Percentiles rank a stretch among this genome's conserved stretches.
Evolutionary conservation across 2,113 vertebrate species (phyloP).

Genomic region (Aptenodytes patagonicus): DNA sequence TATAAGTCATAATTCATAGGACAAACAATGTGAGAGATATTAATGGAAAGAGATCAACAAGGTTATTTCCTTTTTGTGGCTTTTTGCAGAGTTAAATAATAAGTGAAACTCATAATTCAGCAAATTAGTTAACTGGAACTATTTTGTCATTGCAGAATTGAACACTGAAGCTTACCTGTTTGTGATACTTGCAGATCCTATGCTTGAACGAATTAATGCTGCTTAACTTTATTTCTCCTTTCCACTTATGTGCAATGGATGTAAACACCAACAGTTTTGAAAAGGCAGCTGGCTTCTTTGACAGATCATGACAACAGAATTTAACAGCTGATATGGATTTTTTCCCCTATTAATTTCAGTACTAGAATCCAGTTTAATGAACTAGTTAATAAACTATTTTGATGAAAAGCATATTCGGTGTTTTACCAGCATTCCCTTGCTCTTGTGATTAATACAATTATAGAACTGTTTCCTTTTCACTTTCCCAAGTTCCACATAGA

Average conservation of each 20-base stretch:
- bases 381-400: conserved; percentile 33
- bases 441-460: conserved; percentile 42
- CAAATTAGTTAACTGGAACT: conserved; percentile 28
- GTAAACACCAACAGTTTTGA: not conserved
- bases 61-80: conserved; percentile 45
- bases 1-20: conserved; percentile 55
- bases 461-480: conserved; percentile 41
- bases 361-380: conserved; percentile 17
- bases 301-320: not conserved
- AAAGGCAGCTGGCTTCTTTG: not conserved
- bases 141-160: not conserved
- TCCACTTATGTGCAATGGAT: not conserved
- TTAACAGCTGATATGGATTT: not conserved
- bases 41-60: conserved; percentile 42
- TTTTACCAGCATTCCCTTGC: not conserved
- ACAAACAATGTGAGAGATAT: conserved; percentile 50
- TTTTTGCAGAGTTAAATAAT: conserved; percentile 52
- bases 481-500: conserved; percentile 46
- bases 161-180: not conserved
- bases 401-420: conserved; percentile 41
- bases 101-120: conserved; percentile 56
- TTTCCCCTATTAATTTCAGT: not conserved
- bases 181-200: not conserved
- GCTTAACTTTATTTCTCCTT: not conserved
- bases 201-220: not conserved